Evolutionary conservation across 1,140 invertebrate genomes (phyloP).

Genomic region (Cotesia chilonis): DNA sequence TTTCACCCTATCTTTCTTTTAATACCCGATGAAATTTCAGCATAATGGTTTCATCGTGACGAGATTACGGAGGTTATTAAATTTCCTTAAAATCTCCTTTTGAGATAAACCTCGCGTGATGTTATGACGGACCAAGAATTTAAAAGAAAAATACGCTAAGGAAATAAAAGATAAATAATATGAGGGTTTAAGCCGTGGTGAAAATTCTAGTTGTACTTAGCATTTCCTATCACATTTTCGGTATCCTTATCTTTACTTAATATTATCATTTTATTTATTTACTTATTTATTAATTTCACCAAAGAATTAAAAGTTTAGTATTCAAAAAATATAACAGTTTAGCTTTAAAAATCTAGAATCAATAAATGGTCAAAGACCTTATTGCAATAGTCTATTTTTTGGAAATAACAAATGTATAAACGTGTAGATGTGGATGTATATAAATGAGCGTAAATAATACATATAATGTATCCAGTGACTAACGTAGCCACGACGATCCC

Average conservation of each 20-base stretch:
- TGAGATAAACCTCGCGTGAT: slow-evolving; percentile 21
- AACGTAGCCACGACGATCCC: slow-evolving; percentile 19
- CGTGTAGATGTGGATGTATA: background rate
- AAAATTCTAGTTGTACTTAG: slow-evolving; percentile 31
- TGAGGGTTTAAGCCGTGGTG: slow-evolving; percentile 25
- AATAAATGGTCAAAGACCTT: too few relatives aligned
- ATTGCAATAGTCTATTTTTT: too few relatives aligned
- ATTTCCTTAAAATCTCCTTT: slow-evolving; percentile 28
- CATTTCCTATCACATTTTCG: slow-evolving; percentile 37
- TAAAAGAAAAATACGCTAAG: background rate
- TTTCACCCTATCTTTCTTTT: background rate
- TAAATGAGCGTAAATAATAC: slow-evolving; percentile 8
- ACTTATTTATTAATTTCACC: too few relatives aligned
- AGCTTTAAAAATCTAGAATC: too few relatives aligned
- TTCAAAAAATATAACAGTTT: too few relatives aligned
- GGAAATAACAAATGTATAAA: background rate
- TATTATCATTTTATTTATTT: background rate
- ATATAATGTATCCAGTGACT: slow-evolving; percentile 7
- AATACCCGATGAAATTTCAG: slow-evolving; percentile 20
- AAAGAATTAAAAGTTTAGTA: too few relatives aligned
- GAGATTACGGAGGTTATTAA: slow-evolving; percentile 27
- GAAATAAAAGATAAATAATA: slow-evolving; percentile 7
- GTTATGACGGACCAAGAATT: slow-evolving; percentile 13
- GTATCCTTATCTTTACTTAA: too few relatives aligned
- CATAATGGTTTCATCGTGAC: slow-evolving; percentile 26